A percentile compares a stretch with the other conserved stretches of the same genome.
Evolutionary conservation across 37 sponge, comb jelly and placozoan species (phyloP).

Genomic region (Crambe crambe): DNA sequence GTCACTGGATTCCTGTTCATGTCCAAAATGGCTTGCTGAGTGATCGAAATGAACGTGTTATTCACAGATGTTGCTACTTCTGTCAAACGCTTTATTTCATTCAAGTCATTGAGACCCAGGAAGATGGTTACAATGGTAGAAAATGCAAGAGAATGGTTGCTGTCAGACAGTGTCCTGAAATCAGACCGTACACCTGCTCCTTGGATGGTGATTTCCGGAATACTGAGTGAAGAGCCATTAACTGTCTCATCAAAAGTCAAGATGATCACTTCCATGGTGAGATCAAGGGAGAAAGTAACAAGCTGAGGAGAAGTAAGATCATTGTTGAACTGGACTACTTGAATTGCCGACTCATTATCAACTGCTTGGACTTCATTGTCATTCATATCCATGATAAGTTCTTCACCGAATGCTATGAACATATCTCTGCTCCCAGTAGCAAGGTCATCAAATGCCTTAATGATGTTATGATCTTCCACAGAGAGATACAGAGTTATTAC

Average conservation of each 20-base stretch:
- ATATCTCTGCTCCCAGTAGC: slow-evolving; percentile 45
- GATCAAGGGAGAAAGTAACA: slow-evolving; percentile 69
- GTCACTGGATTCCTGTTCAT: slow-evolving; percentile 76
- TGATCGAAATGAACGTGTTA: slow-evolving; percentile 68
- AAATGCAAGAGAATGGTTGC: slow-evolving; percentile 48
- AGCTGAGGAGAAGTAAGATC: slow-evolving; percentile 68
- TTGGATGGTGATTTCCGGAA: slow-evolving; percentile 71
- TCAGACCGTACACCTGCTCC: slow-evolving; percentile 14
- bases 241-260: slow-evolving; percentile 89
- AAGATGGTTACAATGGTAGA: slow-evolving; percentile 60
- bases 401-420: slow-evolving; percentile 58
- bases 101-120: slow-evolving; percentile 76
- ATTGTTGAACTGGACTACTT: slow-evolving; percentile 1
- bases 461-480: slow-evolving; percentile 58
- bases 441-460: slow-evolving; percentile 57
- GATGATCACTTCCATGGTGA: slow-evolving; percentile 61
- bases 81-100: slow-evolving; percentile 70
- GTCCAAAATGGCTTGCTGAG: slow-evolving; percentile 56
- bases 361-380: slow-evolving; percentile 54
- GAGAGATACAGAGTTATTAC: slow-evolving; percentile 55
- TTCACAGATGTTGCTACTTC: slow-evolving; percentile 66
- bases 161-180: slow-evolving; percentile 44
- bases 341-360: slow-evolving; percentile 3
- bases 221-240: slow-evolving; percentile 59
- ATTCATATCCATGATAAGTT: slow-evolving; percentile 76